Evolutionary conservation across 2,888 invertebrate species (phyloP).

Genomic region (Halocaridina rubra): DNA sequence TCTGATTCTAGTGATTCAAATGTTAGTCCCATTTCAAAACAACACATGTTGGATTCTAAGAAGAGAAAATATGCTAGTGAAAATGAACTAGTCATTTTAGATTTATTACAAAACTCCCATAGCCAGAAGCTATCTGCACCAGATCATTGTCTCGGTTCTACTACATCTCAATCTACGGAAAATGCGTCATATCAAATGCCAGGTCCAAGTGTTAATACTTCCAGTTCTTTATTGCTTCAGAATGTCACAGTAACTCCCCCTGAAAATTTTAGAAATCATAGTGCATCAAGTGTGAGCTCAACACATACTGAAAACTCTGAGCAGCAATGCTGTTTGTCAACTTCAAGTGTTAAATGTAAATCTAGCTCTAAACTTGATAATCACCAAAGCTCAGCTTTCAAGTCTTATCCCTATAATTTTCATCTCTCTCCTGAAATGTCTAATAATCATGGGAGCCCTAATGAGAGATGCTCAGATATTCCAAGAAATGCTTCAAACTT

Average conservation of each 20-base stretch:
- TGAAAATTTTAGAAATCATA: conserved; percentile 12
- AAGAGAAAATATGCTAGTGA: conserved; percentile 14
- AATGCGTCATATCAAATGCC: no score
- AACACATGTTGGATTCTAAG: no score
- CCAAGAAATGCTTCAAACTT: not conserved
- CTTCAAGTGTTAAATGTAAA: not conserved
- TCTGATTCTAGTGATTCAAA: not conserved
- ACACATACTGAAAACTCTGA: not conserved
- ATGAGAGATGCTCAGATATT: not conserved
- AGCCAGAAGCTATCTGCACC: no score
- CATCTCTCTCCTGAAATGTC: no score
- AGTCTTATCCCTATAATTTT: not conserved
- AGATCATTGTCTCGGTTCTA: no score
- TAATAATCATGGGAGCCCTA: no score
- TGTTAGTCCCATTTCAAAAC: no score
- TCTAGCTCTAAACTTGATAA: not conserved
- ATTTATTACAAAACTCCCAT: conserved; percentile 28
- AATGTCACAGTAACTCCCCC: conserved; percentile 10
- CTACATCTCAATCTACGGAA: no score
- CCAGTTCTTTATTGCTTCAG: not conserved
- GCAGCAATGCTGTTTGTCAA: not conserved
- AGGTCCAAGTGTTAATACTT: no score
- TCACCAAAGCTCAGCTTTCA: not conserved
- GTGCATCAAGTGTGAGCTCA: not conserved
- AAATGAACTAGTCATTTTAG: conserved; percentile 44